Conservation (phyloP, 2,888 invertebrate species). For the Microdon myrmicae region DNA sequence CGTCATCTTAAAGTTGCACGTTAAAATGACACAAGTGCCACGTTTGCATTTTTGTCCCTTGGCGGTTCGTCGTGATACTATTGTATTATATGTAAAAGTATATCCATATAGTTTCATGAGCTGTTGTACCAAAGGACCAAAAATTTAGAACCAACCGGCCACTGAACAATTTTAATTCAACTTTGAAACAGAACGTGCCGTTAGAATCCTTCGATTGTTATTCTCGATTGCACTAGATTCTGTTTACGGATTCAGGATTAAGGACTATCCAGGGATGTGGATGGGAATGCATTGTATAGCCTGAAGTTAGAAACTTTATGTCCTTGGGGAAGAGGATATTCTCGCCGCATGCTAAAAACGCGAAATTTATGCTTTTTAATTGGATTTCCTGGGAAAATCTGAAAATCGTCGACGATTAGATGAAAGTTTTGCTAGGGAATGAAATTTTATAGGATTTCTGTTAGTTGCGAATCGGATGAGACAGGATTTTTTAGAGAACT, state of each 20-base stretch:
- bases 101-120: no score
- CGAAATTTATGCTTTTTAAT: no score
- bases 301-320: no score
- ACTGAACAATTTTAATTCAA: conserved; percentile 1
- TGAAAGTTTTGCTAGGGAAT: no score
- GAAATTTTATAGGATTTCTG: no score
- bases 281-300: neutral
- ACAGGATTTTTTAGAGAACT: no score
- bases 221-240: conserved; percentile 7
- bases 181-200: conserved; percentile 12
- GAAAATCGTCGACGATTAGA: no score
- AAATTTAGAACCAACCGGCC: conserved; percentile 3
- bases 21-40: conserved; percentile 50
- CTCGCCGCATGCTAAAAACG: conserved; percentile 5
- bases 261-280: no score
- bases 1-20: conserved; percentile 47
- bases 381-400: no score
- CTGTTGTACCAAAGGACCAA: conserved; percentile 3
- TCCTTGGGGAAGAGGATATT: no score
- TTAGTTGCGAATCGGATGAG: no score
- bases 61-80: neutral
- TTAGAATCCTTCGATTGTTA: neutral
- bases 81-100: no score
- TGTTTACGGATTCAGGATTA: neutral
- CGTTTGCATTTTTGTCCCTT: conserved; percentile 43